Evolutionary conservation across 2,888 invertebrate genomes (phyloP).

Genomic region (Drosophila neonasuta): DNA sequence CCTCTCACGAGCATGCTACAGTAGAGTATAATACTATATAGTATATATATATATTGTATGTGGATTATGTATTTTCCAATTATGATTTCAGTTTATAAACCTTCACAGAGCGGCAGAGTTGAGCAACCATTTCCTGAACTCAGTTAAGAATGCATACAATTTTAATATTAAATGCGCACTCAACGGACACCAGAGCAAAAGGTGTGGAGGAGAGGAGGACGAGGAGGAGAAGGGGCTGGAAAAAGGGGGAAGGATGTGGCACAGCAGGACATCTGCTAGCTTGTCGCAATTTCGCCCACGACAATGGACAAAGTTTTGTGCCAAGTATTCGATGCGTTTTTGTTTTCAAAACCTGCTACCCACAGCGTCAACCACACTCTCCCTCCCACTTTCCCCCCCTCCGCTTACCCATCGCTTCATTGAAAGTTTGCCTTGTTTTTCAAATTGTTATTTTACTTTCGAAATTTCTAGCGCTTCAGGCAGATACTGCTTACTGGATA

Average conservation of each 20-base stretch:
- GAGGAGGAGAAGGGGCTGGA: neutral
- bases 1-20: conserved; percentile 35
- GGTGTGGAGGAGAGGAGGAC: conserved; percentile 10
- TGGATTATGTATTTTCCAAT: conserved; percentile 60
- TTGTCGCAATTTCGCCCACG: conserved; percentile 51
- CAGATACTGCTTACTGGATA: conserved; percentile 54
- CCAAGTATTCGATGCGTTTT: conserved; percentile 57
- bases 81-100: conserved; percentile 66
- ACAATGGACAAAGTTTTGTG: conserved; percentile 68
- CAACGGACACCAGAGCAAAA: conserved; percentile 11
- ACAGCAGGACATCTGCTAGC: conserved; percentile 59
- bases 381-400: neutral
- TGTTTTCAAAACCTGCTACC: conserved; percentile 5
- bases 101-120: conserved; percentile 11
- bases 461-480: conserved; percentile 62
- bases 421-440: conserved; percentile 65
- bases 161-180: conserved; percentile 71
- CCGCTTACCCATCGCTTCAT: neutral
- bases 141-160: conserved; percentile 74
- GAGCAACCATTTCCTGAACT: conserved; percentile 31
- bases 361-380: neutral
- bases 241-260: conserved; percentile 6
- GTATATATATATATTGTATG: conserved; percentile 25
- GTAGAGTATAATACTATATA: neutral
- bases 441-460: conserved; percentile 74